A percentile compares a stretch with the other conserved stretches of the same genome.
Conservation (phyloP, 1,140 invertebrate genomes). For the Neodiprion lecontei region DNA sequence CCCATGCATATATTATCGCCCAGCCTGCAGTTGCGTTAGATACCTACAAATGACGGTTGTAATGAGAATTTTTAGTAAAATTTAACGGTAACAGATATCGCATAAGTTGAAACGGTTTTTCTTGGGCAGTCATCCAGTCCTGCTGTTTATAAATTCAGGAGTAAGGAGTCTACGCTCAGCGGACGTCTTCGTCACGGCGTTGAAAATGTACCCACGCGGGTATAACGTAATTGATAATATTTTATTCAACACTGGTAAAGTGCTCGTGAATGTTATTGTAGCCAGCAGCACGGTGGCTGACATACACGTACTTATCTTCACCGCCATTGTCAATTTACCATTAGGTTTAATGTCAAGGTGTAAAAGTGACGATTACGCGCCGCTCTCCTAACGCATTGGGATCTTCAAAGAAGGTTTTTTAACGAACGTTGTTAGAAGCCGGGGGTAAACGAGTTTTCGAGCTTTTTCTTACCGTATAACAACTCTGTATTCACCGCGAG, state of each 20-base stretch:
- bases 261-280: neutral
- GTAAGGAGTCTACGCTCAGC: no score
- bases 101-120: neutral
- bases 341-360: neutral
- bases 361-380: conserved; percentile 4
- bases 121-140: no score
- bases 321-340: neutral
- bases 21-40: neutral
- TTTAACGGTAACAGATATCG: neutral
- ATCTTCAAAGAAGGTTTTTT: neutral
- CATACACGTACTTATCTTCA: neutral
- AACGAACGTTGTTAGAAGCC: conserved; percentile 1
- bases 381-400: neutral
- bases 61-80: neutral
- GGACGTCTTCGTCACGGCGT: no score
- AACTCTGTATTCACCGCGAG: neutral
- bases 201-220: neutral
- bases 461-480: neutral
- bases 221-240: neutral
- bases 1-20: neutral
- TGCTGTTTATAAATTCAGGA: no score
- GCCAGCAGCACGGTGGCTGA: neutral
- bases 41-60: neutral
- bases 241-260: neutral
- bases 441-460: neutral